These are phyloP conservation scores for Trichomycterus rosablanca DNA, from an alignment of 2,113 vertebrate genomes.

Conservation along the genomic window DNA sequence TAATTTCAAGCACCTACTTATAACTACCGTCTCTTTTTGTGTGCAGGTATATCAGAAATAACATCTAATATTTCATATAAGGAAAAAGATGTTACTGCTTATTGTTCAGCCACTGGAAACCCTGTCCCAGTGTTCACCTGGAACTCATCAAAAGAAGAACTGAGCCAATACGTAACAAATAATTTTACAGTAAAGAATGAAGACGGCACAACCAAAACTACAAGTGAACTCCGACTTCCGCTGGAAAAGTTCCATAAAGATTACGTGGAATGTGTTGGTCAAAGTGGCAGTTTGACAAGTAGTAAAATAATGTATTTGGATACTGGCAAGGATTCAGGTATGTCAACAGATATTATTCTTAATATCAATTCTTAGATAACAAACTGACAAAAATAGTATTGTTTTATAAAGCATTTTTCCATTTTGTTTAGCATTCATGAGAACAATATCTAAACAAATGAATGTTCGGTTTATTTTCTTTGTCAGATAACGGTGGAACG, in stretches of 20 bases:
- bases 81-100: slow-evolving; percentile 30
- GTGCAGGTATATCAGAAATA: slow-evolving; percentile 54
- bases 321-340: neutral
- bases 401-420: too few relatives aligned
- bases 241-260: neutral
- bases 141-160: neutral
- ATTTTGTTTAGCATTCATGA: too few relatives aligned
- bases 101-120: slow-evolving; percentile 64
- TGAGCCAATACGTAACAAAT: rapidly evolving
- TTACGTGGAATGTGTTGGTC: slow-evolving; percentile 48
- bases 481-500: too few relatives aligned
- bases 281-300: neutral
- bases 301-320: neutral
- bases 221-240: slow-evolving; percentile 44
- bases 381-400: too few relatives aligned
- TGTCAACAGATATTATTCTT: too few relatives aligned
- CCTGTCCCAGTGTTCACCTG: slow-evolving; percentile 56
- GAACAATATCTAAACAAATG: too few relatives aligned
- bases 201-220: slow-evolving; percentile 51
- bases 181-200: neutral
- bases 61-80: neutral
- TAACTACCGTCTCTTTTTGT: neutral
- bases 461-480: too few relatives aligned
- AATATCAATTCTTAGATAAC: too few relatives aligned
- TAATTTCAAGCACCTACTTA: too few relatives aligned